These are phyloP conservation scores for Drosophila repletoides DNA, from an alignment of 1,140 invertebrate genomes.

Conservation along the genomic window DNA sequence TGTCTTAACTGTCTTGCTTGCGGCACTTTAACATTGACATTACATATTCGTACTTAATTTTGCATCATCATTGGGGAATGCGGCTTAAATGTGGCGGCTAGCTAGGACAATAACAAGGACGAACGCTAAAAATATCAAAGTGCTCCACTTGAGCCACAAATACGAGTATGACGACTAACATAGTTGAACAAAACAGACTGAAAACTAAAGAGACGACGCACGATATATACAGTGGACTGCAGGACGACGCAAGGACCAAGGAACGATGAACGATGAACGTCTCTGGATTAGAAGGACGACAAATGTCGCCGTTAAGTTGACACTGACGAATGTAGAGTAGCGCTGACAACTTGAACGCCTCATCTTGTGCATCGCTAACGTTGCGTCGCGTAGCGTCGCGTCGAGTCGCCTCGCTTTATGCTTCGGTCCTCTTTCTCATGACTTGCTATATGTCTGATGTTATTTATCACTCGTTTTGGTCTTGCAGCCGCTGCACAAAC, in stretches of 20 bases:
- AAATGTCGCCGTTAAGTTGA: constrained; percentile 51
- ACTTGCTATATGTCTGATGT: too few relatives aligned
- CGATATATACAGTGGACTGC: not conserved
- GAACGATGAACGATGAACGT: constrained; percentile 1
- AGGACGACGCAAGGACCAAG: constrained; percentile 8
- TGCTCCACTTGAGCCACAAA: constrained; percentile 68
- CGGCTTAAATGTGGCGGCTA: constrained; percentile 9
- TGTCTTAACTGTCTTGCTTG: not conserved
- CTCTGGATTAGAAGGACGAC: constrained; percentile 5
- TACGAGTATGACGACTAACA: constrained; percentile 61
- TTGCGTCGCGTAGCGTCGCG: too few relatives aligned
- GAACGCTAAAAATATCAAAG: constrained; percentile 68
- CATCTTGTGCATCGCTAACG: too few relatives aligned
- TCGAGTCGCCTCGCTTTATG: too few relatives aligned
- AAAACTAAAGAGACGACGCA: constrained; percentile 14
- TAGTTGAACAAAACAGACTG: constrained; percentile 5
- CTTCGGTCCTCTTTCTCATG: too few relatives aligned
- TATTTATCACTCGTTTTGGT: too few relatives aligned
- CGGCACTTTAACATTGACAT: not conserved
- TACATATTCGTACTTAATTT: too few relatives aligned
- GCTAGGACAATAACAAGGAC: constrained; percentile 26
- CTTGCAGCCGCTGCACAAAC: not conserved
- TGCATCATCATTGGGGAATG: not conserved
- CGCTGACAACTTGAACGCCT: constrained; percentile 6
- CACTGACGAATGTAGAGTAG: constrained; percentile 58